Evolutionary conservation across 2,113 vertebrate genomes (phyloP).

Genomic region (Spilogale gracilis): DNA sequence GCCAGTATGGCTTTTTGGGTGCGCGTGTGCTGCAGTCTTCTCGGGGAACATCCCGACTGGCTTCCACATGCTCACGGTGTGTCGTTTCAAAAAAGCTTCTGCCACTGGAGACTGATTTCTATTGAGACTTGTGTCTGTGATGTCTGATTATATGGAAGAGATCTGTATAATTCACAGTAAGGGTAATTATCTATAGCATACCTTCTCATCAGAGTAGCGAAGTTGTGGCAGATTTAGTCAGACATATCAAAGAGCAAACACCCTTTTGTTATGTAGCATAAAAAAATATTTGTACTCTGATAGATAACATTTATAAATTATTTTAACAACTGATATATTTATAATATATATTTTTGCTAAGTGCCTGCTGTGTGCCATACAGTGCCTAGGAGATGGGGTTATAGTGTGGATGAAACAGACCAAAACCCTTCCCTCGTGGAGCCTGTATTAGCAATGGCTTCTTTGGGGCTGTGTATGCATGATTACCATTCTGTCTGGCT

Average conservation of each 20-base stretch:
- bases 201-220: slow-evolving; percentile 18
- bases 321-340: not conserved
- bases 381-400: not conserved
- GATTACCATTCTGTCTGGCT: not conserved
- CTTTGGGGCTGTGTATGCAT: not conserved
- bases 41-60: not conserved
- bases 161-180: not conserved
- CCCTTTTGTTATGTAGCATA: not conserved
- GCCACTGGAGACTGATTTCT: slow-evolving; percentile 15
- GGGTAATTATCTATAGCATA: not conserved
- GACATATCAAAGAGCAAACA: not conserved
- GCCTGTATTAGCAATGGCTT: not conserved
- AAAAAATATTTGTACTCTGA: not conserved
- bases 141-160: slow-evolving; percentile 24
- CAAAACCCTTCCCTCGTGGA: not conserved
- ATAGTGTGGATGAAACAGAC: not conserved
- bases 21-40: not conserved
- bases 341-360: not conserved
- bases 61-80: not conserved
- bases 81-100: not conserved
- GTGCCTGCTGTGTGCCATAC: not conserved
- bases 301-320: not conserved
- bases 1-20: not conserved
- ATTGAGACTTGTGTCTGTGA: not conserved
- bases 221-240: not conserved